Evolutionary conservation across 2,888 invertebrate genomes (phyloP).

Genomic region (Hymenopus coronatus): DNA sequence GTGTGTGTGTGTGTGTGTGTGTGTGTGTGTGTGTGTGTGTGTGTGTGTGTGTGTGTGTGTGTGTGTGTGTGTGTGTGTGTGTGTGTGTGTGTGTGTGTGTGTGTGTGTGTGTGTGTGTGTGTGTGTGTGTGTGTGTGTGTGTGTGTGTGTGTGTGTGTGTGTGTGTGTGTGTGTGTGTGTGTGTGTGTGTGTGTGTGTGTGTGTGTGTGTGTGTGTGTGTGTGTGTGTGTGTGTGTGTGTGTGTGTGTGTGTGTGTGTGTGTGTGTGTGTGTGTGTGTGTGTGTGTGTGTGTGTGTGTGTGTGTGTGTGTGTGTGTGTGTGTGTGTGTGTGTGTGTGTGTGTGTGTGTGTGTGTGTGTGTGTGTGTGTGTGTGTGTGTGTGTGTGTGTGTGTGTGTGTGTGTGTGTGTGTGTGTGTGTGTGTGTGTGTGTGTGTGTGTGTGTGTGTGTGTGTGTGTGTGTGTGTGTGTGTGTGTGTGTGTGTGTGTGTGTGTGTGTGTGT

Average conservation of each 20-base stretch:
- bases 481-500: too few relatives aligned
- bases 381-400: too few relatives aligned
- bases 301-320: too few relatives aligned
- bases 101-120: background rate
- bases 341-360: too few relatives aligned
- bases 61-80: background rate
- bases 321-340: too few relatives aligned
- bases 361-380: too few relatives aligned
- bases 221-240: background rate
- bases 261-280: too few relatives aligned
- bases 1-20: background rate
- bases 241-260: background rate
- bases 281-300: too few relatives aligned
- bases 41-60: background rate
- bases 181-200: background rate
- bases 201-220: background rate
- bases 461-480: too few relatives aligned
- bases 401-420: too few relatives aligned
- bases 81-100: background rate
- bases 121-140: background rate
- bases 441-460: too few relatives aligned
- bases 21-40: background rate
- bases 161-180: background rate
- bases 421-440: too few relatives aligned
- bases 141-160: background rate